These are phyloP conservation scores for Diplosoma virens DNA, from an alignment of 23 tunicate genomes.

Conservation along the genomic window DNA sequence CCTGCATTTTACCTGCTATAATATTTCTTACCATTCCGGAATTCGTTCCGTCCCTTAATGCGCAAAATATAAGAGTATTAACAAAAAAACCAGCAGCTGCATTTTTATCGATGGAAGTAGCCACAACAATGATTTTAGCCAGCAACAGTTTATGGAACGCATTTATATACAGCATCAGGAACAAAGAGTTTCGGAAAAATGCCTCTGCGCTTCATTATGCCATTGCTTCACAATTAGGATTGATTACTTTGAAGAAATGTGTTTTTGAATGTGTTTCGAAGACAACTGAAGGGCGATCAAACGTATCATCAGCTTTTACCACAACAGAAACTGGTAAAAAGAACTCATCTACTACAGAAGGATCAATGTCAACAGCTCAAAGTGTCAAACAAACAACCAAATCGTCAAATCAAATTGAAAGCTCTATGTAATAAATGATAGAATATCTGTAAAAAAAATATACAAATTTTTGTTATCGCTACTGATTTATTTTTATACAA, in stretches of 20 bases:
- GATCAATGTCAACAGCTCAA: too few relatives aligned
- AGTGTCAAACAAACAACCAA: too few relatives aligned
- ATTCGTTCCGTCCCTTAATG: background rate
- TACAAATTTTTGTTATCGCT: too few relatives aligned
- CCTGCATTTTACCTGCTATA: conserved; percentile 38
- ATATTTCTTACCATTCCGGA: background rate
- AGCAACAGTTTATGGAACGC: conserved; percentile 69
- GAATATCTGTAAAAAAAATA: too few relatives aligned
- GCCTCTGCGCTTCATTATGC: background rate
- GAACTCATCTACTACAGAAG: too few relatives aligned
- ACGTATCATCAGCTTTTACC: too few relatives aligned
- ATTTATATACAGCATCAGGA: conserved; percentile 54
- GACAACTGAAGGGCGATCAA: too few relatives aligned
- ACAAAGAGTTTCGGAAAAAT: conserved; percentile 38
- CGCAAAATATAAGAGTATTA: background rate
- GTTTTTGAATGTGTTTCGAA: background rate
- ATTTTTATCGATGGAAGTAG: conserved; percentile 21
- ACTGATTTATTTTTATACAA: too few relatives aligned
- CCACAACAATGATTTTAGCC: conserved; percentile 34
- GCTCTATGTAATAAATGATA: too few relatives aligned
- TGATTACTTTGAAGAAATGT: background rate
- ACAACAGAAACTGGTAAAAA: too few relatives aligned
- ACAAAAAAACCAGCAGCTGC: conserved; percentile 10
- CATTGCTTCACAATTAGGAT: background rate
- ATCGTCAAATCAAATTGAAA: too few relatives aligned